Evolutionary conservation across 35 echinoderm and acorn worm genomes (phyloP), one percentile per base, ranked within the genome.

Genomic region (Diadema setosum): DNA sequence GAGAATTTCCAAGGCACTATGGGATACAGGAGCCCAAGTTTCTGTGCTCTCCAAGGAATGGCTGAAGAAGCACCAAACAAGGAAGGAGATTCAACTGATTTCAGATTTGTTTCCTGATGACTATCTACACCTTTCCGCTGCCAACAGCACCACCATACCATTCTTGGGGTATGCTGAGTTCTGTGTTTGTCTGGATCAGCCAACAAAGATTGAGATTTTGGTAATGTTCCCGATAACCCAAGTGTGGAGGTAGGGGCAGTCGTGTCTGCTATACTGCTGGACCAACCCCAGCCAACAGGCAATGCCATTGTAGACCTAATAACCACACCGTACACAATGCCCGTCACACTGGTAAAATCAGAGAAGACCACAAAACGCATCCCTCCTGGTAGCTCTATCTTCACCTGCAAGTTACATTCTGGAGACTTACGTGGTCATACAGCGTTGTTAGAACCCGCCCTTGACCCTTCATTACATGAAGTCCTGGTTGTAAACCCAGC

Each of bases 51-150:
- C 48, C 24, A 70, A 58, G 5, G 50, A 55, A 5, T 81, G 70
- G 86, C 14, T 80, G 14, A 42, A 2, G 39, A 12, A 81, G n/a
- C 11, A 81, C 16, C 29, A 46, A 32, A 30, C 43, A 32, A 15
- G 21, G 73, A 21, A 18, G 2, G 60, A 30, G 6, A 37, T 81
- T 5, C 49, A 52, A 81, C 49, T 42, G 5, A 35, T 89, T 4
- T 48, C 55, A 25, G 76, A 89, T 59, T 33, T 89, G 1, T 46
- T 89, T 5, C 35, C 55, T 11, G 49, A 43, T 33, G 50, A 63
- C 60, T 58, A 61, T 14, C 75, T 89, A 15, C 45, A 89, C 11
- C 65, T 89, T 23, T 63, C 41, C 11, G 76, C 87, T 18, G 76
- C 75, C 9, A 89, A 89, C 46, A 74, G 56, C 6, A 36, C 14